phyloP scores from a whole-genome alignment of 2,113 vertebrate genomes.

The Cyprinodon brontotheroides region DNA sequence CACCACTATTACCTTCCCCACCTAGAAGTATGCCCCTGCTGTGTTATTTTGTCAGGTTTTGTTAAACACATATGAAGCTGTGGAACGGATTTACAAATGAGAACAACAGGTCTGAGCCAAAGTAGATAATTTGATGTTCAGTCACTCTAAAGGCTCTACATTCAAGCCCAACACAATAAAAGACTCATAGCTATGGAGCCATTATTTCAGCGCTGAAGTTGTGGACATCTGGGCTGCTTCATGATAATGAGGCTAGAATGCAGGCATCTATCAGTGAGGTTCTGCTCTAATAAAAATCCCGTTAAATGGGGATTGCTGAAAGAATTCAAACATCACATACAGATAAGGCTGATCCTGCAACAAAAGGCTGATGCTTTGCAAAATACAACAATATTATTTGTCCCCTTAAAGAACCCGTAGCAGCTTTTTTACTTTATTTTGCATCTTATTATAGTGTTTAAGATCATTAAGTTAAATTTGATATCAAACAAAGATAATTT shows the following conservation, averaged over 20 bases:
- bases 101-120: constrained; percentile 47
- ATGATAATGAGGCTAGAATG: constrained; percentile 58
- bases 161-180: constrained; percentile 42
- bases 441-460: no score
- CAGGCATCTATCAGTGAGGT: constrained; percentile 55
- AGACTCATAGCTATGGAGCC: constrained; percentile 10
- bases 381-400: no score
- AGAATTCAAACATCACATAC: constrained; percentile 48
- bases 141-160: constrained; percentile 52
- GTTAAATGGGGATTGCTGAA: constrained; percentile 53
- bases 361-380: no score
- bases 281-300: constrained; percentile 41
- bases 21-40: constrained; percentile 46
- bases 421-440: no score
- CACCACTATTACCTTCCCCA: constrained; percentile 33
- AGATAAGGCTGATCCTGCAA: constrained; percentile 3
- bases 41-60: constrained; percentile 59
- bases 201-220: constrained; percentile 34
- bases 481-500: no score
- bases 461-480: no score
- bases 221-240: constrained; percentile 54
- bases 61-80: constrained; percentile 50
- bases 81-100: constrained; percentile 16
- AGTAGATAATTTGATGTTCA: constrained; percentile 38
- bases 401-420: no score